Evolutionary conservation across 2,113 vertebrate species (phyloP).

Genomic region (Mesocricetus auratus): DNA sequence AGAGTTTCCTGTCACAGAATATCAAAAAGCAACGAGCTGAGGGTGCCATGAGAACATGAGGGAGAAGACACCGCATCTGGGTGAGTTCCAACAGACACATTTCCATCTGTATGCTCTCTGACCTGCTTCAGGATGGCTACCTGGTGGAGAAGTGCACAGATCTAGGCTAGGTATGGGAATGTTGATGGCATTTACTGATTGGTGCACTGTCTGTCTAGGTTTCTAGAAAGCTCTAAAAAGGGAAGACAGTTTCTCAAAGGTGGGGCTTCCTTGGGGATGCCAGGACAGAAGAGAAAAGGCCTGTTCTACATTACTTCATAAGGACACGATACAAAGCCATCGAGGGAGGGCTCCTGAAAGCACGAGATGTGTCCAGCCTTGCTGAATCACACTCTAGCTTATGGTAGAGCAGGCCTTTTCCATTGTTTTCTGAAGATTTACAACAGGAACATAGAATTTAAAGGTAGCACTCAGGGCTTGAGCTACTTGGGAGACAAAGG

Average conservation of each 20-base stretch:
- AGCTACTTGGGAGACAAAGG: neutral
- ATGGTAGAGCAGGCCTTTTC: neutral
- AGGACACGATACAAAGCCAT: neutral
- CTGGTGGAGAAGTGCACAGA: neutral
- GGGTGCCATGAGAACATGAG: neutral
- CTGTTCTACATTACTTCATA: neutral
- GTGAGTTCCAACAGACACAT: constrained; percentile 21
- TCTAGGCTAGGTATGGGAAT: neutral
- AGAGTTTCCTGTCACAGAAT: neutral
- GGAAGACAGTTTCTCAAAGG: neutral
- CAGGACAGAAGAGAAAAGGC: neutral
- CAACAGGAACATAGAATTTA: neutral
- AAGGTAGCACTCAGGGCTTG: neutral
- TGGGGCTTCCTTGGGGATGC: neutral
- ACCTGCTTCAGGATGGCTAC: neutral
- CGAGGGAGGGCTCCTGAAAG: neutral
- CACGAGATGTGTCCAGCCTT: too few species aligned
- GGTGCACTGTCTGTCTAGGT: too few species aligned
- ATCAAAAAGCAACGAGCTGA: neutral
- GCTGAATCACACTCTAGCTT: neutral
- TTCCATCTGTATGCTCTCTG: neutral
- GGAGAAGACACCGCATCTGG: neutral
- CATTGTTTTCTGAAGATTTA: neutral
- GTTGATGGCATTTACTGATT: neutral
- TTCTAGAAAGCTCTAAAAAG: neutral